phyloP scores from a whole-genome alignment of 2,888 invertebrate genomes.

The Rhogogaster chlorosoma region DNA sequence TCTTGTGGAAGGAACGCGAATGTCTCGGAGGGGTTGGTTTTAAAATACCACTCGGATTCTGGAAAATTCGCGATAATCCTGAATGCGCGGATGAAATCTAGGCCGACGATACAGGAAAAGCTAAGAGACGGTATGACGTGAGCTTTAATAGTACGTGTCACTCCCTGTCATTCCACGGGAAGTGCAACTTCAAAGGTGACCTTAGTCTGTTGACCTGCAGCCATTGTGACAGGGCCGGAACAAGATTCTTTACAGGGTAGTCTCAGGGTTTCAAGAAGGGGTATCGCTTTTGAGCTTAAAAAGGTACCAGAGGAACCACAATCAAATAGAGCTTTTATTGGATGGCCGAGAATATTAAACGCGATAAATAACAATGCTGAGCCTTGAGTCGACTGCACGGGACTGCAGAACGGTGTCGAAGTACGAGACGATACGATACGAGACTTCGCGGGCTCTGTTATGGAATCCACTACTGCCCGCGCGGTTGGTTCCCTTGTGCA shows the following conservation, averaged over 20 bases:
- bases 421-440: too few relatives aligned
- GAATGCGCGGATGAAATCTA: slow-evolving; percentile 24
- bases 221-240: neutral
- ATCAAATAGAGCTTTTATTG: too few relatives aligned
- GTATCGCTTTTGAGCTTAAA: neutral
- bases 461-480: too few relatives aligned
- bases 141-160: neutral
- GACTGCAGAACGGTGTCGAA: neutral
- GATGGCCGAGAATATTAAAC: too few relatives aligned
- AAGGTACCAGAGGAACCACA: neutral
- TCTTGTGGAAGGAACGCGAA: neutral
- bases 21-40: neutral
- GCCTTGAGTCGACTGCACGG: neutral
- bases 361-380: neutral
- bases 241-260: neutral
- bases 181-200: neutral
- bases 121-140: neutral
- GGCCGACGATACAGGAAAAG: neutral
- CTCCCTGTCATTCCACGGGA: neutral
- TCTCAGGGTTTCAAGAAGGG: neutral
- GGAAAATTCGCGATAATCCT: neutral
- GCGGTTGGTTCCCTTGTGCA: too few relatives aligned
- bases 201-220: neutral
- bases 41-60: slow-evolving; percentile 8
- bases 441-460: too few relatives aligned